phyloP scores from a whole-genome alignment of 2,113 vertebrate species.

The Albula glossodonta region DNA sequence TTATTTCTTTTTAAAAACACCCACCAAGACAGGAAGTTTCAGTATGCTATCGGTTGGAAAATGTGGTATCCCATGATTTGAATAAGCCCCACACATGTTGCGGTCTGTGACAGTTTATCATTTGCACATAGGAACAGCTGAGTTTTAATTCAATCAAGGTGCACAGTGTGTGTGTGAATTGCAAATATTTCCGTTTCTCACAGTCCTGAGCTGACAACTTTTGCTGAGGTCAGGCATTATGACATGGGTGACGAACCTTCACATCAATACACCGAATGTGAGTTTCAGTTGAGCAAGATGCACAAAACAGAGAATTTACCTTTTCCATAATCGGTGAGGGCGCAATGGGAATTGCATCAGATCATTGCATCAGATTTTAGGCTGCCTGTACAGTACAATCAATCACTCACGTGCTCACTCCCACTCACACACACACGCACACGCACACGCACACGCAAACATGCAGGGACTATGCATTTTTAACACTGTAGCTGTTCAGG shows the following conservation, averaged over 20 bases:
- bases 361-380: too few relatives aligned
- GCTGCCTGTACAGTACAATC: background rate
- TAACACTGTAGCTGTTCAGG: too few relatives aligned
- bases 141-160: background rate
- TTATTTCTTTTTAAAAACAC: background rate
- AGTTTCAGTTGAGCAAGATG: too few relatives aligned
- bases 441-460: background rate
- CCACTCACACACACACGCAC: background rate
- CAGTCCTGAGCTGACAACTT: background rate
- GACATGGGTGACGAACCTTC: background rate
- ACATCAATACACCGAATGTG: background rate
- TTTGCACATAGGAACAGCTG: background rate
- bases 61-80: too few relatives aligned
- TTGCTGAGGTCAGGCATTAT: background rate
- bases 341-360: too few relatives aligned
- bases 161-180: background rate
- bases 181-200: background rate
- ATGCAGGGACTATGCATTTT: background rate
- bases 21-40: background rate
- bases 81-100: background rate
- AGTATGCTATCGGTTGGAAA: background rate
- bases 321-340: constrained; percentile 11
- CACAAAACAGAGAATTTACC: background rate
- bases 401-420: background rate
- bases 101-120: background rate